These are phyloP conservation scores for Megaceryle torquata DNA, from an alignment of 2,113 vertebrate species.

Conservation along the genomic window DNA sequence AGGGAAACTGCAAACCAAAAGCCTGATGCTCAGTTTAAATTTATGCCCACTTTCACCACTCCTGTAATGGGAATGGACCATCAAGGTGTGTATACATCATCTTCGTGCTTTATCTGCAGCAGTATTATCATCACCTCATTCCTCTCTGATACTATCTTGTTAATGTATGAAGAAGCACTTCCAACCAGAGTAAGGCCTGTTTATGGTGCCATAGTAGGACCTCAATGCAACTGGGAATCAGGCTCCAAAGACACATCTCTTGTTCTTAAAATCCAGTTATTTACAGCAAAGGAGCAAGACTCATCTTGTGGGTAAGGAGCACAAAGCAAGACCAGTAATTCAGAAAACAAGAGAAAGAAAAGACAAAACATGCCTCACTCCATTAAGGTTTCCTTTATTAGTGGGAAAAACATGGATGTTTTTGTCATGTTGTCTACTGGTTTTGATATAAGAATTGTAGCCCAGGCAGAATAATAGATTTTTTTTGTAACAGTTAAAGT, in stretches of 20 bases:
- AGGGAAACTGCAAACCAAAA: neutral
- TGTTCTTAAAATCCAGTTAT: neutral
- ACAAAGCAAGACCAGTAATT: neutral
- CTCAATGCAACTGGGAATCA: neutral
- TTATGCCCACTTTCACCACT: neutral
- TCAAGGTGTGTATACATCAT: neutral
- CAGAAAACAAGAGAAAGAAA: neutral
- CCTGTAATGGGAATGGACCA: neutral
- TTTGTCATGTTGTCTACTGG: neutral
- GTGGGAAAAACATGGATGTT: neutral
- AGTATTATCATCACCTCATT: neutral
- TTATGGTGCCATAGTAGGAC: neutral
- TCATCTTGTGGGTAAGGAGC: neutral
- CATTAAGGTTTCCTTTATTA: neutral
- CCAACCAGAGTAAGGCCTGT: neutral
- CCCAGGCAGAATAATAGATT: neutral
- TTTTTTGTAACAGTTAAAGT: neutral
- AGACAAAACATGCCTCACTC: neutral
- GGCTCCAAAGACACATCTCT: neutral
- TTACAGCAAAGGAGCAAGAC: neutral
- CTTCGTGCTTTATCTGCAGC: neutral
- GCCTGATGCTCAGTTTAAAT: neutral
- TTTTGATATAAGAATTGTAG: neutral
- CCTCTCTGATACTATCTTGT: neutral
- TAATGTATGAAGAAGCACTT: neutral